phyloP scores from a whole-genome alignment of 2,113 vertebrate genomes.

The Apeltes quadracus region DNA sequence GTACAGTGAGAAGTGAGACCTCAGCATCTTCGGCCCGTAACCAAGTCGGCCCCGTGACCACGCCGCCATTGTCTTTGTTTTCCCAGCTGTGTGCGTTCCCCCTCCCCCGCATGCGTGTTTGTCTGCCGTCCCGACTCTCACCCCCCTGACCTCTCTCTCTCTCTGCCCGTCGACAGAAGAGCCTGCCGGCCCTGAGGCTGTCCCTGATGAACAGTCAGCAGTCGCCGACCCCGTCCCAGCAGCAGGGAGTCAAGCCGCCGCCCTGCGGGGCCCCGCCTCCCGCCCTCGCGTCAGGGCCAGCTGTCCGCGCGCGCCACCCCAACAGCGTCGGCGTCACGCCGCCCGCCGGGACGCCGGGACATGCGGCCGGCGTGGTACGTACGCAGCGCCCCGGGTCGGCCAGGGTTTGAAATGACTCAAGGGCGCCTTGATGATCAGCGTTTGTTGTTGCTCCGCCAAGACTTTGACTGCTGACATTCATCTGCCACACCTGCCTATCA shows the following conservation, averaged over 20 bases:
- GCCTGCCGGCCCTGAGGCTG: conserved; percentile 87
- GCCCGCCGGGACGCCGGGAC: conserved; percentile 69
- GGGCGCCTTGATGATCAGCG: too few relatives aligned
- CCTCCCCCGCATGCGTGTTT: conserved; percentile 37
- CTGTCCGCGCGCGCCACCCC: conserved; percentile 83
- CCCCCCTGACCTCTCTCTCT: conserved; percentile 15
- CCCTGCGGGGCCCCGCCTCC: conserved; percentile 75
- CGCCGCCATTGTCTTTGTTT: conserved; percentile 1
- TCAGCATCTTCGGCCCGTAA: conserved; percentile 3
- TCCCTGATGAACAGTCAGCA: conserved; percentile 88
- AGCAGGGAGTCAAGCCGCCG: conserved; percentile 79
- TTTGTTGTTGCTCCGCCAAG: too few relatives aligned
- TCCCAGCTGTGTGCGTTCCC: conserved; percentile 32
- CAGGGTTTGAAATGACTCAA: neutral
- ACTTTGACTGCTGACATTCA: neutral
- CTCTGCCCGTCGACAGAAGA: conserved; percentile 82
- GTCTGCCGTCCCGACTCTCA: conserved; percentile 36
- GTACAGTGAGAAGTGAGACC: neutral
- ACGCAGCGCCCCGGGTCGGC: conserved; percentile 3
- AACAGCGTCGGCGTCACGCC: conserved; percentile 81
- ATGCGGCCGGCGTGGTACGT: conserved; percentile 84
- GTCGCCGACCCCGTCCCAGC: conserved; percentile 79
- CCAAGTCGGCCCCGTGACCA: conserved; percentile 15
- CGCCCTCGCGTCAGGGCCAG: conserved; percentile 76
- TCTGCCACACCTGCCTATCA: neutral